Percentiles rank a stretch among this genome's conserved stretches.
Conservation (phyloP, 2,888 invertebrate genomes). For the Clepsis dumicolana region DNA sequence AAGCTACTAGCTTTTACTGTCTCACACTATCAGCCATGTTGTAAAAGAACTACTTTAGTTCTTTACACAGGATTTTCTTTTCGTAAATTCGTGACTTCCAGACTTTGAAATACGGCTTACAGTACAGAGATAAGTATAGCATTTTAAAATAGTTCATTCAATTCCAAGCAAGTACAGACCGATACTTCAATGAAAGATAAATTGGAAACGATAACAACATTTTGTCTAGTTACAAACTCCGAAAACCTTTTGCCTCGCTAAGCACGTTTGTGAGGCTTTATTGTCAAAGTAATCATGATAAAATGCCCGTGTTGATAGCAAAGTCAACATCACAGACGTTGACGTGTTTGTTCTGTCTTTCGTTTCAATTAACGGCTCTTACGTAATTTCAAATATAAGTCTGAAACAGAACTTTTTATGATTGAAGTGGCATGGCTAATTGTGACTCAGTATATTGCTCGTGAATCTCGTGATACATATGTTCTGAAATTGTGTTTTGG, state of each 20-base stretch:
- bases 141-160: neutral
- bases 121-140: neutral
- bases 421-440: too few species aligned
- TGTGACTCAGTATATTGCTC: too few species aligned
- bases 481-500: too few species aligned
- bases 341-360: neutral
- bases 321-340: neutral
- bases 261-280: neutral
- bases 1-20: slow-evolving; percentile 27
- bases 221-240: neutral
- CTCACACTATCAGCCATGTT: slow-evolving; percentile 17
- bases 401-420: too few species aligned
- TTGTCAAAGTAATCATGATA: neutral
- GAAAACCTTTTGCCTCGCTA: neutral
- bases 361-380: neutral
- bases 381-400: neutral
- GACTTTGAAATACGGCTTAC: neutral
- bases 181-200: too few species aligned
- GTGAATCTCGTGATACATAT: too few species aligned
- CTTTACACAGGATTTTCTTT: slow-evolving; percentile 19
- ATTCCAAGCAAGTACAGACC: too few species aligned
- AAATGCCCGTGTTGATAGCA: neutral
- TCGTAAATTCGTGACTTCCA: slow-evolving; percentile 12
- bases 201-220: too few species aligned
- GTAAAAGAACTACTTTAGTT: slow-evolving; percentile 31